Conservation (phyloP, 2,797 vertebrate genomes). For the Rhadinocentrus ornatus region DNA sequence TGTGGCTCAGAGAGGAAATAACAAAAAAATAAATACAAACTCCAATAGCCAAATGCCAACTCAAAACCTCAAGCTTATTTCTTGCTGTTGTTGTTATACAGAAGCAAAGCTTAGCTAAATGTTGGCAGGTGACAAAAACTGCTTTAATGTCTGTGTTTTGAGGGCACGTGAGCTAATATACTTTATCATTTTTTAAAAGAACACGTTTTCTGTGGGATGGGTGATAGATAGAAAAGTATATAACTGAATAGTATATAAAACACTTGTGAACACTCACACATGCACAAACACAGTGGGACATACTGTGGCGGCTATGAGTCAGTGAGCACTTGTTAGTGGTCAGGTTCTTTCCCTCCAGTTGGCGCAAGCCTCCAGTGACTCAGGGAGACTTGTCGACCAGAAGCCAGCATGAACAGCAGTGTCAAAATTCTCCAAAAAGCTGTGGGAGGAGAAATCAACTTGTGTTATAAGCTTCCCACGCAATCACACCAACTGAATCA, state of each 20-base stretch:
- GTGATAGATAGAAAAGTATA: conserved; percentile 67
- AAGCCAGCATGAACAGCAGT: conserved; percentile 79
- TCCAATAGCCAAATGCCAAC: too few species aligned
- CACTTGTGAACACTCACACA: conserved; percentile 40
- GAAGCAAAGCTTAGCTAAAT: background rate
- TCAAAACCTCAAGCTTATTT: background rate
- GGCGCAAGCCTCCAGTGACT: conserved; percentile 79
- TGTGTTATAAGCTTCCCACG: conserved; percentile 52
- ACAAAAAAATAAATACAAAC: too few species aligned
- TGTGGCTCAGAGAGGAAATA: too few species aligned
- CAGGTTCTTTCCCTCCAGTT: conserved; percentile 77
- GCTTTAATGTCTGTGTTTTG: background rate
- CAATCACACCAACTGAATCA: conserved; percentile 46
- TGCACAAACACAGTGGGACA: conserved; percentile 66
- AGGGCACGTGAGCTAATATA: conserved; percentile 36
- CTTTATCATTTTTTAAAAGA: conserved; percentile 42
- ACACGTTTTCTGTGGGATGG: conserved; percentile 75
- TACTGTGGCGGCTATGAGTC: conserved; percentile 80
- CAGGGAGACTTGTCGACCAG: conserved; percentile 78
- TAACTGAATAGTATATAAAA: conserved; percentile 62
- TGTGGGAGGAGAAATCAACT: conserved; percentile 65
- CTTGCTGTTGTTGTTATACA: background rate
- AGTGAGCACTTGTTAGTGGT: conserved; percentile 81
- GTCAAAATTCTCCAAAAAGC: conserved; percentile 72
- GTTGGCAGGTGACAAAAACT: background rate